Conservation (phyloP, 2,113 vertebrate species). For the Tylochromis polylepis region DNA sequence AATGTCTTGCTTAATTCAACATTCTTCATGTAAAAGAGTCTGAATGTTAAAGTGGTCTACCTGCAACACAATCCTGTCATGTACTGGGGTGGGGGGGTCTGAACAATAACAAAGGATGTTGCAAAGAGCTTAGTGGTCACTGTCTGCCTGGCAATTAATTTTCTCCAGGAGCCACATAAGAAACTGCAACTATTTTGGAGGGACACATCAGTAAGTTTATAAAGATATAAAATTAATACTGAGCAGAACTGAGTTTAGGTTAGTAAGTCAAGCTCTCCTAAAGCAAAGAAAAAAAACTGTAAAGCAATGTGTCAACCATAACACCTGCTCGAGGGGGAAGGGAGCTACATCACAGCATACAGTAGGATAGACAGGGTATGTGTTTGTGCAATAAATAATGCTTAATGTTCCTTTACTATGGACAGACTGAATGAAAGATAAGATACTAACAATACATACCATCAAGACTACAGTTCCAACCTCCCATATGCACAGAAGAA, state of each 20-base stretch:
- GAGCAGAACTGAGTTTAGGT: not conserved
- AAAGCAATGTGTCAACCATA: not conserved
- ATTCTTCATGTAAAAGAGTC: not conserved
- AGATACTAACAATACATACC: slow-evolving; percentile 10
- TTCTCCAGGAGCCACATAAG: not conserved
- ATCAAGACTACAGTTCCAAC: not conserved
- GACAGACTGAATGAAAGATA: not conserved
- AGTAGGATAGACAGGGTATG: not conserved
- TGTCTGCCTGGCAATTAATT: not conserved
- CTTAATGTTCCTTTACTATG: not conserved
- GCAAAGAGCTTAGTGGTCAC: not conserved
- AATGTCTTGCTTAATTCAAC: not conserved
- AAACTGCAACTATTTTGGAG: too few species aligned
- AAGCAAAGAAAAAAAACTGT: not conserved
- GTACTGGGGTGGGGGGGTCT: not conserved
- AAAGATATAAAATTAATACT: not conserved
- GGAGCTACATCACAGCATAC: not conserved
- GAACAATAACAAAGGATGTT: not conserved
- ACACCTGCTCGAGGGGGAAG: not conserved
- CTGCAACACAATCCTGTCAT: accelerated
- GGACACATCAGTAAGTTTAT: too few species aligned
- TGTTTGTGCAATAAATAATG: not conserved
- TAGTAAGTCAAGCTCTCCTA: not conserved
- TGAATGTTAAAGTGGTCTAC: not conserved
- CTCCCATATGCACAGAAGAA: slow-evolving; percentile 6